Conservation (phyloP, 2,113 vertebrate genomes). For the Otis tarda region DNA sequence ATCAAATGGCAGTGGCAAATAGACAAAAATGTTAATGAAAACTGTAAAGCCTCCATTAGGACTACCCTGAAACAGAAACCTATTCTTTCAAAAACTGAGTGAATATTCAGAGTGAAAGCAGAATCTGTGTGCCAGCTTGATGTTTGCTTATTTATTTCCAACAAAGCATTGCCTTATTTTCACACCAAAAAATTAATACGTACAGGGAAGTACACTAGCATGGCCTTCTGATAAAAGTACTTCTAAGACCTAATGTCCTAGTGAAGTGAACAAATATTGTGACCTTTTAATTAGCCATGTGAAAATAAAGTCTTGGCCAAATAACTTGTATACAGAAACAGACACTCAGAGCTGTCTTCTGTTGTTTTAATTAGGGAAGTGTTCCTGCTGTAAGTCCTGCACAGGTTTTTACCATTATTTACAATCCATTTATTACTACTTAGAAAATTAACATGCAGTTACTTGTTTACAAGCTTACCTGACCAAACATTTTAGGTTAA, state of each 20-base stretch:
- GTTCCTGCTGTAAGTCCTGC: not conserved
- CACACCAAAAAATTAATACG: not conserved
- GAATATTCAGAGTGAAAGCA: not conserved
- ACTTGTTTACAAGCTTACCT: not conserved
- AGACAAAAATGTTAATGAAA: not conserved
- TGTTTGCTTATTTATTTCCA: not conserved
- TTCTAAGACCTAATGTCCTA: not conserved
- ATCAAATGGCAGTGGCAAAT: not conserved
- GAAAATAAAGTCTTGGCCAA: not conserved
- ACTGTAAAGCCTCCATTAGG: not conserved
- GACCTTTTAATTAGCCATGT: not conserved
- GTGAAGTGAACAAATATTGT: not conserved
- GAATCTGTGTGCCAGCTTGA: not conserved
- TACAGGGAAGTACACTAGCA: not conserved
- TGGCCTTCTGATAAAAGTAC: not conserved
- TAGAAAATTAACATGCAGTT: not conserved
- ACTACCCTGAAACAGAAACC: not conserved
- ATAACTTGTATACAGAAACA: not conserved
- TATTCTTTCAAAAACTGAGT: not conserved
- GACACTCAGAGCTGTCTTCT: not conserved
- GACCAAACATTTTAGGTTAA: fast-evolving
- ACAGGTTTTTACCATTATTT: not conserved
- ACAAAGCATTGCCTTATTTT: not conserved
- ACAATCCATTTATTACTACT: not conserved
- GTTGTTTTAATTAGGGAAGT: not conserved